Conservation (phyloP, 2,888 invertebrate genomes). For the Boloria euphrosyne region DNA sequence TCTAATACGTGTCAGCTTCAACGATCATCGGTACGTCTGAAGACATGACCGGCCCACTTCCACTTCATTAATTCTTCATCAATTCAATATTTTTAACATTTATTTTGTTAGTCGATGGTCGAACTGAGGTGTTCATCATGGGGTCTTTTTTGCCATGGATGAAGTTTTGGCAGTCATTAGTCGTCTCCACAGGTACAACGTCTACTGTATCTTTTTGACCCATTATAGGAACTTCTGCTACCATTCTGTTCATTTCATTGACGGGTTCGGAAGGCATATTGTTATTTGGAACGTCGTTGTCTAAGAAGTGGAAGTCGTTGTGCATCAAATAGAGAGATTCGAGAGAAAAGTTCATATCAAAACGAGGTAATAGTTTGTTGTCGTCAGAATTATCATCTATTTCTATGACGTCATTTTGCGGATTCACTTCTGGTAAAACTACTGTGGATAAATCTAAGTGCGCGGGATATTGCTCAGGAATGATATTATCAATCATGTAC, state of each 20-base stretch:
- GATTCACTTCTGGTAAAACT: conserved; percentile 62
- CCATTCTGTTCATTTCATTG: conserved; percentile 65
- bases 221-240: conserved; percentile 64
- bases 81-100: conserved; percentile 78
- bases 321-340: conserved; percentile 74
- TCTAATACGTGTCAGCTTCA: neutral
- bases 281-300: conserved; percentile 62
- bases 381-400: conserved; percentile 78
- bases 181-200: conserved; percentile 48
- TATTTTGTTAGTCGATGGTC: conserved; percentile 71
- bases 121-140: conserved; percentile 74
- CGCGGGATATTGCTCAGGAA: conserved; percentile 68
- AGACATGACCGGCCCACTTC: neutral
- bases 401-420: conserved; percentile 73
- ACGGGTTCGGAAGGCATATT: conserved; percentile 55
- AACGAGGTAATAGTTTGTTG: conserved; percentile 68
- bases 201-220: conserved; percentile 63
- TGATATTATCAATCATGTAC: conserved; percentile 71
- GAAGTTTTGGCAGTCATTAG: conserved; percentile 61
- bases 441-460: conserved; percentile 67
- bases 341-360: conserved; percentile 72
- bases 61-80: conserved; percentile 66
- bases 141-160: conserved; percentile 74
- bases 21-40: too few species aligned
- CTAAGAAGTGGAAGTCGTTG: conserved; percentile 74